Evolutionary conservation across 2,888 invertebrate genomes (phyloP), one percentile per base, ranked within the genome.

Genomic region (Brachypalpus laphriformis): DNA sequence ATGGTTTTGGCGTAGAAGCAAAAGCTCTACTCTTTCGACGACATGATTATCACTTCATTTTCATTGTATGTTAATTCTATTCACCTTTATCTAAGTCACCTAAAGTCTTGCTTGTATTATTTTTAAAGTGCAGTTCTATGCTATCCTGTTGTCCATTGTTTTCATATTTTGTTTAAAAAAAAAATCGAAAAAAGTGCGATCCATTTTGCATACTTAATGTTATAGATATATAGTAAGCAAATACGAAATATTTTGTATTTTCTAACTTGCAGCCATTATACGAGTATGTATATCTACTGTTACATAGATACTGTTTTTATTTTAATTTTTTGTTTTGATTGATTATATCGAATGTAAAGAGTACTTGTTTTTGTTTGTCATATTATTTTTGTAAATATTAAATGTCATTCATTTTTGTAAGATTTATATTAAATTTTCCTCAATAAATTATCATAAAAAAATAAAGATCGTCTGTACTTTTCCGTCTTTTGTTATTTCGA

Each of bases 341-440:
- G 45, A 65, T 54, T 80, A 22, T 31, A 42, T 74, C 59, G 82
- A 74, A 68, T 74, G 82, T 68, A 16, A 54, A 74, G 82, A 74
- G 72, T 75, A 85, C 37, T 85, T 82, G 82, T 82, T 82, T 77
- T 85, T 76, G 57, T 85, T 81, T 81, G 75, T 85, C 85, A 75
- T 85, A 76, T 75, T 80, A 66, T 56, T 78, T 83, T 81, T 85
- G 81, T 85, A 85, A 61, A 85, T 85, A 85, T 85, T 85, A 49
- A 85, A 81, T 85, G 80, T 85, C 85, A 85, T 75, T 71, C 85
- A 85, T 74, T 78, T 78, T 81, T 81, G 85, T 85, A 81, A 85
- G 85, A 81, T 85, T 85, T 81, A 85, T 85, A 85, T 75, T 85
- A 85, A 85, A 85, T 85, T 85, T 76, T 85, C 65, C 59, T 75